Evolutionary conservation across 2,113 vertebrate genomes (phyloP).

Genomic region (Murina feae): DNA sequence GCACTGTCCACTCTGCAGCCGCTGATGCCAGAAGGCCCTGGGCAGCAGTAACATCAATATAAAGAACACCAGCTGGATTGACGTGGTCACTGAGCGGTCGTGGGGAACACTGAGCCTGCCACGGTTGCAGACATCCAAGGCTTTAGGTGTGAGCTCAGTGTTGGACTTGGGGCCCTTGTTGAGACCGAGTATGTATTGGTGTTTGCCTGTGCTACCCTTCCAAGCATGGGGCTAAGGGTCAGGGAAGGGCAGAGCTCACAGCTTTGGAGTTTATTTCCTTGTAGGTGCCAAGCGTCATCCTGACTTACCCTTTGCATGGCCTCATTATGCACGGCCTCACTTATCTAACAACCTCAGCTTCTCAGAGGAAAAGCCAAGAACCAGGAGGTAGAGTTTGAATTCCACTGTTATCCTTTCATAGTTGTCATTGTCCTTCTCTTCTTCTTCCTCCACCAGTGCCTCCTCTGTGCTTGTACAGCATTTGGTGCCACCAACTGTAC

Average conservation of each 20-base stretch:
- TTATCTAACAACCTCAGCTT: not conserved
- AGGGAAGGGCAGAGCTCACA: not conserved
- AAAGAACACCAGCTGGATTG: not conserved
- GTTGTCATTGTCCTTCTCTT: fast-evolving
- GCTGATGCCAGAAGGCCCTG: not conserved
- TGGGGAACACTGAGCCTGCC: fast-evolving
- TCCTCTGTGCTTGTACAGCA: not conserved
- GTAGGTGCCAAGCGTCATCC: not conserved
- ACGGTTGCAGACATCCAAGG: not conserved
- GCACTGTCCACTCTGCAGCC: not conserved
- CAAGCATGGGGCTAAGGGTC: not conserved
- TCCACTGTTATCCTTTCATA: fast-evolving
- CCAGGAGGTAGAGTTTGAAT: not conserved
- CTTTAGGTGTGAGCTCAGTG: not conserved
- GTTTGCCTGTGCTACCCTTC: not conserved
- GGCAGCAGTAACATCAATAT: not conserved
- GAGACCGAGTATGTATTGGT: not conserved
- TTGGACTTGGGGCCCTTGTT: not conserved
- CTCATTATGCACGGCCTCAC: not conserved
- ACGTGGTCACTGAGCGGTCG: not conserved
- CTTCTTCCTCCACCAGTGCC: not conserved
- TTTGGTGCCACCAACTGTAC: not conserved
- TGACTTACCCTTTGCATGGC: not conserved
- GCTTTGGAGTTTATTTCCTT: not conserved
- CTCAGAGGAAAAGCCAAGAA: not conserved